Conservation (phyloP, 2,888 invertebrate species). For the Troides oblongomaculatus region DNA sequence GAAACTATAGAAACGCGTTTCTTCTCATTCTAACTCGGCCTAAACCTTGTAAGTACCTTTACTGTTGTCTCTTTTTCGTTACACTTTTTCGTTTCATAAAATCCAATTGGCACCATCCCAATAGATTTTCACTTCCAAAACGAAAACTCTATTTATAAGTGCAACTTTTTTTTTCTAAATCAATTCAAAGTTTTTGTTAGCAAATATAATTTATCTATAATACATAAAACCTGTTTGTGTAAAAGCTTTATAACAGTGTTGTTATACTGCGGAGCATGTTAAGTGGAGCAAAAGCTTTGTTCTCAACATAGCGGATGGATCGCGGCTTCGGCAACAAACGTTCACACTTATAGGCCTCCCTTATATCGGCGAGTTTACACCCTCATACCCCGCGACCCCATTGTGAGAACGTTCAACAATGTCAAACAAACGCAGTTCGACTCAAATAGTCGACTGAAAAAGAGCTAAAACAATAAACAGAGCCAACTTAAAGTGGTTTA, state of each 20-base stretch:
- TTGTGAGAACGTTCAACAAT: background rate
- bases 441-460: background rate
- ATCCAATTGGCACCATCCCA: too few relatives aligned
- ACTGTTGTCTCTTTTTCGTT: too few relatives aligned
- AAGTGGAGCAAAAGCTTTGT: background rate
- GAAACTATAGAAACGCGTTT: too few relatives aligned
- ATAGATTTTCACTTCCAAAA: too few relatives aligned
- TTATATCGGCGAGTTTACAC: background rate
- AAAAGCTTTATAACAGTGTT: background rate
- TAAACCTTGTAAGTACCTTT: too few relatives aligned
- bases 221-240: too few relatives aligned
- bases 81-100: too few relatives aligned
- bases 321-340: background rate
- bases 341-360: constrained; percentile 7
- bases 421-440: background rate
- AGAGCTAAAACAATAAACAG: background rate
- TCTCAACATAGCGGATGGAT: background rate
- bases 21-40: too few relatives aligned
- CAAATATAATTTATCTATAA: too few relatives aligned
- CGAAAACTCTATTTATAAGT: too few relatives aligned
- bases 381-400: background rate
- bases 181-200: too few relatives aligned
- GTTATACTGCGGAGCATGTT: background rate
- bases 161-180: too few relatives aligned
- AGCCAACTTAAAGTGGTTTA: background rate